Conservation (phyloP, 2,797 vertebrate species). For the Petrocephalus sullivani region DNA sequence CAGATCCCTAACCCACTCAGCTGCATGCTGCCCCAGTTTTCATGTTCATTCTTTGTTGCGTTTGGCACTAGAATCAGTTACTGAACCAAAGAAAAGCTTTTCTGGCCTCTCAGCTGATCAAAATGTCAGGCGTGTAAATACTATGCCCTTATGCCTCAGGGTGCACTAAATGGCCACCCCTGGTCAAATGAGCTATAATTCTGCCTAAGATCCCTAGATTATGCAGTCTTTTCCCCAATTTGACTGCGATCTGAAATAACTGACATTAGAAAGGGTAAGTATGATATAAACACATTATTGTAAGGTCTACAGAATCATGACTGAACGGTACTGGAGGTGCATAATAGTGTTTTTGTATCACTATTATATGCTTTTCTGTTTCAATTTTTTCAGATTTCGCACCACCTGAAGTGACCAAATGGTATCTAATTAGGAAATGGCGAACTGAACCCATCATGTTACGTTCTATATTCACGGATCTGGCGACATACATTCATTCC, state of each 20-base stretch:
- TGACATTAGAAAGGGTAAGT: neutral
- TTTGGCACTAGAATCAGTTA: neutral
- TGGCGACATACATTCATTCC: neutral
- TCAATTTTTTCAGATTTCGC: neutral
- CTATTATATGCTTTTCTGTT: neutral
- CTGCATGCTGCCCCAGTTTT: neutral
- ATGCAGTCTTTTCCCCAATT: neutral
- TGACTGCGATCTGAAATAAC: neutral
- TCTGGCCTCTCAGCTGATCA: constrained; percentile 4
- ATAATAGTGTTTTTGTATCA: neutral
- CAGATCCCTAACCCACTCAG: neutral
- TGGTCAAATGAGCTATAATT: neutral
- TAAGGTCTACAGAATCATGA: neutral
- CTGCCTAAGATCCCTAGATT: neutral
- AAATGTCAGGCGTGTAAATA: constrained; percentile 8
- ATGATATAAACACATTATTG: constrained; percentile 1
- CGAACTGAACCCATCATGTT: neutral
- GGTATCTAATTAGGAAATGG: neutral
- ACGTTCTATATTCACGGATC: neutral
- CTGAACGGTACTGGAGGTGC: neutral
- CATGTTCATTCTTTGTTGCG: neutral
- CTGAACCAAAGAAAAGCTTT: constrained; percentile 15
- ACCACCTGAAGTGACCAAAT: neutral
- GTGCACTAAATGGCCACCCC: neutral
- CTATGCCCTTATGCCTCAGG: constrained; percentile 8